A percentile compares a stretch with the other conserved stretches of the same genome.
phyloP scores from a whole-genome alignment of 53 echinoderm and acorn worm genomes.

The Luidia sarsii region DNA sequence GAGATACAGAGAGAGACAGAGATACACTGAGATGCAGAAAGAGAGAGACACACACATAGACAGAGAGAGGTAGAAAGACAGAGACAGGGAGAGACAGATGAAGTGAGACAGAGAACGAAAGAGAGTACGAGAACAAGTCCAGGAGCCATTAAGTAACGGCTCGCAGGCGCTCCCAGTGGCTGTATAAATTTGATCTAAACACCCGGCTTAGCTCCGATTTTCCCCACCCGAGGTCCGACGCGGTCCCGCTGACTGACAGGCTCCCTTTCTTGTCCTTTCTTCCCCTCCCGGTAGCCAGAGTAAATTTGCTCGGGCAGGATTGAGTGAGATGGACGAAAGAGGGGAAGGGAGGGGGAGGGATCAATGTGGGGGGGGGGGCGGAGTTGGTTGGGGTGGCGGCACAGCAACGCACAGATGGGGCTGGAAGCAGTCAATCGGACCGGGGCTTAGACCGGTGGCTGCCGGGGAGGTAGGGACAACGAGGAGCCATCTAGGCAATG shows the following conservation, averaged over 20 bases:
- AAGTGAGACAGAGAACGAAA: neutral
- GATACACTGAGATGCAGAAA: too few species aligned
- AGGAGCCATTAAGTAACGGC: slow-evolving; percentile 5
- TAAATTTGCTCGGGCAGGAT: slow-evolving; percentile 20
- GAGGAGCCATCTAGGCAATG: too few species aligned
- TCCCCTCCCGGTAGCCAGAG: slow-evolving; percentile 36
- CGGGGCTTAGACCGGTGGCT: too few species aligned
- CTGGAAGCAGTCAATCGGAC: too few species aligned
- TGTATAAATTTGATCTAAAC: slow-evolving; percentile 41
- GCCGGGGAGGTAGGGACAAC: neutral
- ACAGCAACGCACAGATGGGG: too few species aligned
- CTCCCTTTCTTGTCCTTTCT: too few species aligned
- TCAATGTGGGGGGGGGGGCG: too few species aligned
- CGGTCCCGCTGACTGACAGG: slow-evolving; percentile 17
- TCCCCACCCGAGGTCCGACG: slow-evolving; percentile 18
- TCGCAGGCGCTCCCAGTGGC: slow-evolving; percentile 7
- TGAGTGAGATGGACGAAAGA: neutral
- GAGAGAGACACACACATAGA: too few species aligned
- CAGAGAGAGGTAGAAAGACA: too few species aligned
- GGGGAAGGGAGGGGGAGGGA: neutral
- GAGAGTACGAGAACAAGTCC: neutral
- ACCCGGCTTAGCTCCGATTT: slow-evolving; percentile 33
- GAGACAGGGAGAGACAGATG: too few species aligned
- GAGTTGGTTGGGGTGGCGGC: too few species aligned
- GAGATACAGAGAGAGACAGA: too few species aligned